A percentile compares a stretch with the other conserved stretches of the same genome.
Conservation (phyloP, 30 jellyfish, hydroid and myxozoan species). For the Aurelia coerulea region DNA sequence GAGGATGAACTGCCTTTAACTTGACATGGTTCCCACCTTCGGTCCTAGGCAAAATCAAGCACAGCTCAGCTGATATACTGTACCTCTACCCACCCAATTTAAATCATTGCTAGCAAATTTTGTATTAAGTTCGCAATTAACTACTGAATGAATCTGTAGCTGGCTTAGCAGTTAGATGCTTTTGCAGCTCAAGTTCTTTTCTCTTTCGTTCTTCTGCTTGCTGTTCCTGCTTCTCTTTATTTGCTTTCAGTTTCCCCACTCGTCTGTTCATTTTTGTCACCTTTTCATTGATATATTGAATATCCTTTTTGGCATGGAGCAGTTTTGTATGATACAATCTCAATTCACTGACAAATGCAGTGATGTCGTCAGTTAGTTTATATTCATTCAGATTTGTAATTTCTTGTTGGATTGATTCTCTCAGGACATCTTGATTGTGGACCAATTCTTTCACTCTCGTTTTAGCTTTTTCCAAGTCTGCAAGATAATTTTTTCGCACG, state of each 20-base stretch:
- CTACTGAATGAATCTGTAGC: constrained; percentile 55
- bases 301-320: constrained; percentile 48
- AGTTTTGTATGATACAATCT: constrained; percentile 48
- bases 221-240: constrained; percentile 57
- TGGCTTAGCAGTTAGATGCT: constrained; percentile 75
- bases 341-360: constrained; percentile 49
- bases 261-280: constrained; percentile 57
- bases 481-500: constrained; percentile 17
- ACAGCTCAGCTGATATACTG: no score
- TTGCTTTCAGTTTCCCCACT: constrained; percentile 34
- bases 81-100: no score
- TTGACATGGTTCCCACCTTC: no score
- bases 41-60: no score
- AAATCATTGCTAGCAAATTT: background rate
- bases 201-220: constrained; percentile 61
- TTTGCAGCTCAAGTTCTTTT: constrained; percentile 69
- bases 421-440: constrained; percentile 63
- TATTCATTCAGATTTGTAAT: constrained; percentile 55
- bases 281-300: constrained; percentile 42
- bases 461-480: constrained; percentile 26
- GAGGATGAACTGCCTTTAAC: no score
- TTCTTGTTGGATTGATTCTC: constrained; percentile 79
- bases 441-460: constrained; percentile 54
- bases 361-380: constrained; percentile 43
- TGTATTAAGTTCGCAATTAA: background rate